phyloP scores from a whole-genome alignment of 2,797 vertebrate genomes.

The Threskiornis aethiopicus region DNA sequence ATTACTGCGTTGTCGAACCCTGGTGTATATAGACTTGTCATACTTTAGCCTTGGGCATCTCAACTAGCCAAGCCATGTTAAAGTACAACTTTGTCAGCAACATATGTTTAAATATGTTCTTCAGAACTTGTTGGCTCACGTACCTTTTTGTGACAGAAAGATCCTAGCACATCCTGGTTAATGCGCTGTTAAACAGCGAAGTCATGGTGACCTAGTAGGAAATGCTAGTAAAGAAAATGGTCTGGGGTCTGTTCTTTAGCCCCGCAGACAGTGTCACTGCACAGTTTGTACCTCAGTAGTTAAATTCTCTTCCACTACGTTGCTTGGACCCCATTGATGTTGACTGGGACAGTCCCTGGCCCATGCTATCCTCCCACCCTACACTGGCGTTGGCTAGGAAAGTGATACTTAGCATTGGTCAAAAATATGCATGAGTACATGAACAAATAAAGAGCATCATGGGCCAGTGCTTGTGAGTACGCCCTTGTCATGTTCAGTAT shows the following conservation, averaged over 20 bases:
- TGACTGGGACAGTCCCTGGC: neutral
- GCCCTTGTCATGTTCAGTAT: neutral
- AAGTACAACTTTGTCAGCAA: neutral
- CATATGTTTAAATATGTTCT: accelerated
- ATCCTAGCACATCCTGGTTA: neutral
- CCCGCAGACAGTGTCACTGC: neutral
- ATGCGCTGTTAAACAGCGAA: neutral
- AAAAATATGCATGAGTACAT: neutral
- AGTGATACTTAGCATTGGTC: neutral
- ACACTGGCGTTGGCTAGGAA: neutral
- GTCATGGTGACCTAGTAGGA: neutral
- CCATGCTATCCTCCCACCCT: neutral
- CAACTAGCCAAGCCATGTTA: neutral
- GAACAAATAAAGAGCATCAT: neutral
- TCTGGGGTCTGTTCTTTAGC: neutral
- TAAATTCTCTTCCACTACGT: neutral
- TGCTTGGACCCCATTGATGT: neutral
- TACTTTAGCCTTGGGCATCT: neutral
- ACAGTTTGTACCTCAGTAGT: neutral
- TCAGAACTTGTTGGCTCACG: neutral
- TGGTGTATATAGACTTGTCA: neutral
- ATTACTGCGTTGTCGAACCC: neutral
- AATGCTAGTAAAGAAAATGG: neutral
- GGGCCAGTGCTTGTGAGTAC: neutral
- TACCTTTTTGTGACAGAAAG: neutral